Evolutionary conservation across 2,797 vertebrate genomes (phyloP).

Genomic region (Enteromius viviparus): DNA sequence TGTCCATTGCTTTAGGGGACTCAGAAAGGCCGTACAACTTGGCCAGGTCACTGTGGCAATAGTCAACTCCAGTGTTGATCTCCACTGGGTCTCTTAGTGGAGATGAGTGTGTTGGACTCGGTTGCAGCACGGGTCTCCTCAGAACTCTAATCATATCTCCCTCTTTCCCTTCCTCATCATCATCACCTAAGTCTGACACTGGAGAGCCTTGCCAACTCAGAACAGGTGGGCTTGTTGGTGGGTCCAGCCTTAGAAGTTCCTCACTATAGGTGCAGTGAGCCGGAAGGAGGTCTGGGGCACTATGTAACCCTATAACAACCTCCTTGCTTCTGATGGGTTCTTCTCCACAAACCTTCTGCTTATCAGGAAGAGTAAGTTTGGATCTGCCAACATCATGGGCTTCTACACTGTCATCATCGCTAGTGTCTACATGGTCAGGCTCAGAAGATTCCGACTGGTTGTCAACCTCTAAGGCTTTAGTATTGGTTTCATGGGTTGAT

Average conservation of each 20-base stretch:
- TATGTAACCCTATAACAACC: conserved; percentile 65
- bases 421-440: conserved; percentile 41
- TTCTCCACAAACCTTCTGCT: conserved; percentile 20
- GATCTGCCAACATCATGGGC: conserved; percentile 4
- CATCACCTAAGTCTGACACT: conserved; percentile 74
- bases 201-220: conserved; percentile 83
- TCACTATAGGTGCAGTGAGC: conserved; percentile 72
- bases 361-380: background rate
- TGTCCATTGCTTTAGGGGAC: conserved; percentile 46
- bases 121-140: conserved; percentile 76
- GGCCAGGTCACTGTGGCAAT: conserved; percentile 55
- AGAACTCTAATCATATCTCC: conserved; percentile 67
- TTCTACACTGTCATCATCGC: conserved; percentile 27
- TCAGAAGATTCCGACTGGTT: conserved; percentile 39
- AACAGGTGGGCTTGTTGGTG: conserved; percentile 78
- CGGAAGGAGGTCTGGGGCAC: conserved; percentile 79
- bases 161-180: conserved; percentile 76
- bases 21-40: conserved; percentile 56
- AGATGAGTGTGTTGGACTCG: conserved; percentile 76
- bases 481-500: conserved; percentile 63
- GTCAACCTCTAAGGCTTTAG: conserved; percentile 57
- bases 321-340: conserved; percentile 30
- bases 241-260: conserved; percentile 73
- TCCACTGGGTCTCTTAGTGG: conserved; percentile 62
- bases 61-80: conserved; percentile 35